These are phyloP conservation scores for Dimorphilus gyrociliatus DNA, from an alignment of 2,888 invertebrate species.

Conservation along the genomic window DNA sequence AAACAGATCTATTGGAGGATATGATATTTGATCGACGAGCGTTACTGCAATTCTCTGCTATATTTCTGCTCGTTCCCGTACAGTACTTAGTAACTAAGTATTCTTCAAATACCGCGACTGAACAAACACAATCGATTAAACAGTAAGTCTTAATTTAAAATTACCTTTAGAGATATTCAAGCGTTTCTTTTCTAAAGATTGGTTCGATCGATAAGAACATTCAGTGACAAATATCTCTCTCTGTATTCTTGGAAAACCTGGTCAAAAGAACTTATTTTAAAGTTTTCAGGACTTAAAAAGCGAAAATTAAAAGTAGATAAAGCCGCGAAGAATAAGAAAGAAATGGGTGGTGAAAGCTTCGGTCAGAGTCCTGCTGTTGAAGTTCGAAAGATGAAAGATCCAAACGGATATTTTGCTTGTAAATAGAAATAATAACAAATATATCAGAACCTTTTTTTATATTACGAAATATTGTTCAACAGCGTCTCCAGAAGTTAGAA, in stretches of 20 bases:
- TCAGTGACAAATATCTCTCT: constrained; percentile 24
- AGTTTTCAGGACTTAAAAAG: not conserved
- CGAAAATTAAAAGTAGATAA: constrained; percentile 1
- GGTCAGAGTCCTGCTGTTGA: constrained; percentile 40
- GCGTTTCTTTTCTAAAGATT: no score
- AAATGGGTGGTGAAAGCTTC: constrained; percentile 3
- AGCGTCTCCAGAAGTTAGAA: constrained; percentile 36
- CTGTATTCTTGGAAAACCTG: constrained; percentile 29
- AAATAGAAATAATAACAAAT: constrained; percentile 6
- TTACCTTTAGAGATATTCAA: no score
- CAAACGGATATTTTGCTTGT: constrained; percentile 37
- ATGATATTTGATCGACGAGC: constrained; percentile 25
- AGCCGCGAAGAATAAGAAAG: not conserved
- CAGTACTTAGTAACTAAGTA: constrained; percentile 33
- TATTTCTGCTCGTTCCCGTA: constrained; percentile 32
- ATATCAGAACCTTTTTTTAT: constrained; percentile 1
- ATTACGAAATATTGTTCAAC: constrained; percentile 6
- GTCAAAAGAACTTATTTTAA: constrained; percentile 16
- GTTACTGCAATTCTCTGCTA: constrained; percentile 23
- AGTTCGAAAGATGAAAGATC: constrained; percentile 32
- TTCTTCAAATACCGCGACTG: constrained; percentile 17
- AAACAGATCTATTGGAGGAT: no score
- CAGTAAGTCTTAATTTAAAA: no score
- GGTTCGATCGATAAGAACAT: no score
- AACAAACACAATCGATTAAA: constrained; percentile 7